A percentile compares a stretch with the other conserved stretches of the same genome.
These are phyloP conservation scores for Parauchenoglanis ngamensis DNA, from an alignment of 2,797 vertebrate genomes.

Conservation along the genomic window DNA sequence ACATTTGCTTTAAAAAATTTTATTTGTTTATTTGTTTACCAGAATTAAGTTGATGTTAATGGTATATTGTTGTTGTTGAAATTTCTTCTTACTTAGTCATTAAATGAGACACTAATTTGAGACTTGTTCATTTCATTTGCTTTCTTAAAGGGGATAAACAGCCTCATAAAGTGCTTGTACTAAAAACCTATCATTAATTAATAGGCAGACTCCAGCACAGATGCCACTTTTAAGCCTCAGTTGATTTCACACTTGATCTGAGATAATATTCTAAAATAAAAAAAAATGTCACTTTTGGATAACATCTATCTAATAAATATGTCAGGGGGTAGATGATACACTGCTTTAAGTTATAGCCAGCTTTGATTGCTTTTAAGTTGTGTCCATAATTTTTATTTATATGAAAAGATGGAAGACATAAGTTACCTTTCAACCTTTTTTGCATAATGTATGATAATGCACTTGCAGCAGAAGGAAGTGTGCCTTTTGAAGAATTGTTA, in stretches of 20 bases:
- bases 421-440: neutral
- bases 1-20: neutral
- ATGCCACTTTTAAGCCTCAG: slow-evolving; percentile 25
- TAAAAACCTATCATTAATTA: slow-evolving; percentile 25
- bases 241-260: slow-evolving; percentile 26
- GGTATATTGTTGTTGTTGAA: slow-evolving; percentile 30
- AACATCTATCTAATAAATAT: neutral
- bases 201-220: neutral
- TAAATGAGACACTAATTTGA: slow-evolving; percentile 36
- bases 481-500: neutral
- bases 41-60: slow-evolving; percentile 42
- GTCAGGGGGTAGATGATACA: neutral
- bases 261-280: neutral
- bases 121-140: neutral
- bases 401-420: neutral
- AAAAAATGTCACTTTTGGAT: neutral
- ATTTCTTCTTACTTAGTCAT: slow-evolving; percentile 17
- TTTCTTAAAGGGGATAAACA: slow-evolving; percentile 14
- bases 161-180: neutral
- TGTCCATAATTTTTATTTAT: neutral
- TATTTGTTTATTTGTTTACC: slow-evolving; percentile 29
- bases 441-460: neutral
- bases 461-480: neutral
- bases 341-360: neutral
- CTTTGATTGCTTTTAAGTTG: neutral